Percentiles rank a stretch among this genome's conserved stretches.
These are phyloP conservation scores for Crocuta crocuta DNA, from an alignment of 2,113 vertebrate species.

Conservation along the genomic window DNA sequence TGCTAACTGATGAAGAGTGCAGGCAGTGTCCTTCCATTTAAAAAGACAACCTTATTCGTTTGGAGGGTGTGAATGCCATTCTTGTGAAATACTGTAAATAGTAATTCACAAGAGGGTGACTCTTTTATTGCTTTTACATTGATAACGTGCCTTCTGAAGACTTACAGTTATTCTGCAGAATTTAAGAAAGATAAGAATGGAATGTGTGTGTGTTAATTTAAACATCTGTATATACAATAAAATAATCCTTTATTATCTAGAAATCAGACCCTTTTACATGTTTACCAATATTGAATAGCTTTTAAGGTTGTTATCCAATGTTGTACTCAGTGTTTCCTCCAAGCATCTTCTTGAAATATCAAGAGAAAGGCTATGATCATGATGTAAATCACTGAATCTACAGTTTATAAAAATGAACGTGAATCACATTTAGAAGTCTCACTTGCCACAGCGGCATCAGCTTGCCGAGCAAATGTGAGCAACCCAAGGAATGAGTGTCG, in stretches of 20 bases:
- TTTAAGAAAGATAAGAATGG: conserved; percentile 72
- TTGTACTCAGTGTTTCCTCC: background rate
- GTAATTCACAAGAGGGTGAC: conserved; percentile 78
- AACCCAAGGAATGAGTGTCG: conserved; percentile 59
- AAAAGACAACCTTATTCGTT: conserved; percentile 71
- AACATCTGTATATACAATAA: conserved; percentile 46
- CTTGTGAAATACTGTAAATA: conserved; percentile 76
- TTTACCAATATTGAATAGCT: background rate
- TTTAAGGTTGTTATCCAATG: background rate
- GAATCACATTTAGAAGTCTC: background rate
- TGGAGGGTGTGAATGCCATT: conserved; percentile 58
- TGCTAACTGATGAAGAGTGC: conserved; percentile 77
- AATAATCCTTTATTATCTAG: conserved; percentile 33
- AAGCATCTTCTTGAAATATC: accelerated
- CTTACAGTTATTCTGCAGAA: conserved; percentile 61
- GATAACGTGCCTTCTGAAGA: conserved; percentile 73
- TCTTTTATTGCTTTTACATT: conserved; percentile 79
- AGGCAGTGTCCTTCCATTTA: conserved; percentile 60
- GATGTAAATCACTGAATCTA: background rate
- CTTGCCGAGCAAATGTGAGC: conserved; percentile 6
- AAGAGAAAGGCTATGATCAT: accelerated
- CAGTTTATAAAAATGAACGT: background rate
- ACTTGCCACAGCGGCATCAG: conserved; percentile 27
- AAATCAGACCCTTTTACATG: background rate
- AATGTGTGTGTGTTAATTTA: conserved; percentile 49